phyloP scores from a whole-genome alignment of 2,113 vertebrate genomes.

The Peucedramus taeniatus region DNA sequence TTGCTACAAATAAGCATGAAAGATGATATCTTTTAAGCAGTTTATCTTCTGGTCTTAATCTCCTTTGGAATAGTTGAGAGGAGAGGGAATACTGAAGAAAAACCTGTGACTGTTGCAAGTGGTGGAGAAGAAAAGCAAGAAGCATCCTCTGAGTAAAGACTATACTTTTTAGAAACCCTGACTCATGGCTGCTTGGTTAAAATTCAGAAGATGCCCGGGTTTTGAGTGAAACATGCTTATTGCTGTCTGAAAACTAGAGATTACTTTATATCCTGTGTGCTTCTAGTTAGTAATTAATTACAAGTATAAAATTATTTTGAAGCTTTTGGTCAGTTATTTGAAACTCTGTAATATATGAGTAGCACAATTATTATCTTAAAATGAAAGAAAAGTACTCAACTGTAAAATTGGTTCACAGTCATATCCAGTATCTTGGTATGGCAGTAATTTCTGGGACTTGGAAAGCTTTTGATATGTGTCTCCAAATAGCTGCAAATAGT shows the following conservation, averaged over 20 bases:
- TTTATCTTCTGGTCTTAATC: background rate
- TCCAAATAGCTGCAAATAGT: background rate
- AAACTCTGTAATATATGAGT: background rate
- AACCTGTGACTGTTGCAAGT: background rate
- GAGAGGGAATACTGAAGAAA: background rate
- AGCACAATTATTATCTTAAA: background rate
- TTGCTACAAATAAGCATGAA: background rate
- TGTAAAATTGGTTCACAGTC: background rate
- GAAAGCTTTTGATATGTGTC: background rate
- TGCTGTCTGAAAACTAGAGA: background rate
- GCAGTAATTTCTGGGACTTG: background rate
- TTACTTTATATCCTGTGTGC: background rate
- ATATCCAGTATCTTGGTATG: background rate
- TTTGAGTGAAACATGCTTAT: background rate
- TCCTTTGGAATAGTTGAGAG: background rate
- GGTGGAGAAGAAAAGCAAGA: background rate
- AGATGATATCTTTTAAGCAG: background rate
- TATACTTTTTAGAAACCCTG: background rate
- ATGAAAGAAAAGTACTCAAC: background rate
- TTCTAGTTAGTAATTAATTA: background rate
- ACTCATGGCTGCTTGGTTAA: background rate
- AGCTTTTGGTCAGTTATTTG: background rate
- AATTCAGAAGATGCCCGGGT: background rate
- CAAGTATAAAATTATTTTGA: background rate
- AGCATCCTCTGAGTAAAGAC: background rate